A percentile compares a stretch with the other conserved stretches of the same genome.
phyloP scores from a whole-genome alignment of 2,797 vertebrate species.

The Channa striata region DNA sequence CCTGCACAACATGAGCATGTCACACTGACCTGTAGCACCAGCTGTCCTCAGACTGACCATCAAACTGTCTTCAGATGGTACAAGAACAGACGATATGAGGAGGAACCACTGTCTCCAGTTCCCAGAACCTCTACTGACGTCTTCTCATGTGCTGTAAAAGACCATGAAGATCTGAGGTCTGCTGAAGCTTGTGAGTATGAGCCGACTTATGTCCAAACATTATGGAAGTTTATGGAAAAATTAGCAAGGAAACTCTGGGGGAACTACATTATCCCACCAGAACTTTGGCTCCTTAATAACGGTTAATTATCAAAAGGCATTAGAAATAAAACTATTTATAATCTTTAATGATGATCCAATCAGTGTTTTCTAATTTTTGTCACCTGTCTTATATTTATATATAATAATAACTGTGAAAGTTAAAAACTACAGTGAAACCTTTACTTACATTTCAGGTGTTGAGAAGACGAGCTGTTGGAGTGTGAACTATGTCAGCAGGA shows the following conservation, averaged over 20 bases:
- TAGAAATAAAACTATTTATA: too few relatives aligned
- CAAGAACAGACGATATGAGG: accelerated
- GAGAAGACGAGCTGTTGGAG: accelerated
- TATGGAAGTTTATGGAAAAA: too few relatives aligned
- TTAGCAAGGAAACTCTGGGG: too few relatives aligned
- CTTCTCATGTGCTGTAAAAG: conserved; percentile 7
- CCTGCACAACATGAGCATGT: accelerated
- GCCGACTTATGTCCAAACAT: too few relatives aligned
- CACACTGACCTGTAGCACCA: conserved; percentile 16
- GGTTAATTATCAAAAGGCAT: too few relatives aligned
- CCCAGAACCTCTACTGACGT: accelerated
- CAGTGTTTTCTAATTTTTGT: too few relatives aligned
- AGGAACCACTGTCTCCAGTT: neutral
- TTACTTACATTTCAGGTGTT: conserved; percentile 22
- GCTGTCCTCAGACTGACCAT: neutral
- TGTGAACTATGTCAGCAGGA: conserved; percentile 18
- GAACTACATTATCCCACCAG: too few relatives aligned
- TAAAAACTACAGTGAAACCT: too few relatives aligned
- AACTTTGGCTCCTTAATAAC: too few relatives aligned
- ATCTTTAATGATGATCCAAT: too few relatives aligned
- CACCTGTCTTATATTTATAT: too few relatives aligned
- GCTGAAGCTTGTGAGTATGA: conserved; percentile 27
- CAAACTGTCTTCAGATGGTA: neutral
- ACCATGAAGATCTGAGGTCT: neutral
- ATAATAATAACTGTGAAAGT: too few relatives aligned